Evolutionary conservation across 2,888 invertebrate genomes (phyloP).

Genomic region (Plebejus anna): DNA sequence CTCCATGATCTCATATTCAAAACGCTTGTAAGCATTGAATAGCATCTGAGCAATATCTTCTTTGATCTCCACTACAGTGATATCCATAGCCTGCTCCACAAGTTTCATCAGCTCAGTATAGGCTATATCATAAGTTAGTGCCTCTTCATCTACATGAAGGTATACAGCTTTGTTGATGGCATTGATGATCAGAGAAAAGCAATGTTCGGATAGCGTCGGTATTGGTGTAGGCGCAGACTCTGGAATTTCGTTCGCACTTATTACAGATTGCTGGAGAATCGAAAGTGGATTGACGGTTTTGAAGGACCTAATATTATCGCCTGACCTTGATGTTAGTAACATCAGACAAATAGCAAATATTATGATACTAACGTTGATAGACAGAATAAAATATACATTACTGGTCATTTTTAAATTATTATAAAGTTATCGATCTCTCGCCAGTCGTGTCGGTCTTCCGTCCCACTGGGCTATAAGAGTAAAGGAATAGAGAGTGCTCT

Average conservation of each 20-base stretch:
- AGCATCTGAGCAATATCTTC: slow-evolving; percentile 57
- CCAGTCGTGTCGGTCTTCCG: too few relatives aligned
- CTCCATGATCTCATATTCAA: slow-evolving; percentile 56
- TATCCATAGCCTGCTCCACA: slow-evolving; percentile 68
- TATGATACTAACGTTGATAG: too few relatives aligned
- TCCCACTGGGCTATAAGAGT: too few relatives aligned
- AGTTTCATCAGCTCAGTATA: slow-evolving; percentile 60
- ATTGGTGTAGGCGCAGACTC: slow-evolving; percentile 43
- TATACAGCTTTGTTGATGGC: slow-evolving; percentile 64
- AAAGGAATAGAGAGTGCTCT: too few relatives aligned
- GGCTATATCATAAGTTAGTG: slow-evolving; percentile 60
- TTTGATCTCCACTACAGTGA: slow-evolving; percentile 59
- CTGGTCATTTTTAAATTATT: too few relatives aligned
- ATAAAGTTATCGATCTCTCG: too few relatives aligned
- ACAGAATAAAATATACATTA: too few relatives aligned
- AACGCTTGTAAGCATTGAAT: slow-evolving; percentile 52
- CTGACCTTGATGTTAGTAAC: too few relatives aligned
- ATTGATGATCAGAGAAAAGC: slow-evolving; percentile 52
- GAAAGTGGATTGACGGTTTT: too few relatives aligned
- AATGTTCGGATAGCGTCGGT: slow-evolving; percentile 51
- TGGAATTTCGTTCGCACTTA: neutral
- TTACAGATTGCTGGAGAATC: too few relatives aligned
- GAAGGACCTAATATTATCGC: too few relatives aligned
- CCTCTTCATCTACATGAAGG: slow-evolving; percentile 50
- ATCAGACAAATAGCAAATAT: too few relatives aligned